A percentile compares a stretch with the other conserved stretches of the same genome.
Conservation (phyloP, 1,140 invertebrate species). For the Samia ricini region DNA sequence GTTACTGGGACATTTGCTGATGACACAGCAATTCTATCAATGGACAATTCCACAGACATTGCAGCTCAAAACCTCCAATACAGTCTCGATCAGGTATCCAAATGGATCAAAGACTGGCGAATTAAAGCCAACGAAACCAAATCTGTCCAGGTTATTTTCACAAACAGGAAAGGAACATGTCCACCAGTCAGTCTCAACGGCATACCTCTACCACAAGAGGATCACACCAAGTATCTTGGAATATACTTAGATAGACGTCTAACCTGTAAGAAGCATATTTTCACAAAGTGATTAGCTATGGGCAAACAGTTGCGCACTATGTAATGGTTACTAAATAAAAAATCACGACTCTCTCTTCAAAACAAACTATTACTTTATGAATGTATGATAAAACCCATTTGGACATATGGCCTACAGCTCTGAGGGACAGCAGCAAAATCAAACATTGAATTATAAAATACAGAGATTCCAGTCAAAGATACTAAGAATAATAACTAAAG, state of each 20-base stretch:
- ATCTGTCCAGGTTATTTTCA: not conserved
- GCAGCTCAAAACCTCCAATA: not conserved
- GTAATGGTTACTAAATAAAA: not conserved
- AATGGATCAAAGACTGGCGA: not conserved
- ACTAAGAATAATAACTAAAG: no score
- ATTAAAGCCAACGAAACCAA: not conserved
- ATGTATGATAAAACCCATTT: no score
- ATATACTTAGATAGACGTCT: not conserved
- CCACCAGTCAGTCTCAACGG: not conserved
- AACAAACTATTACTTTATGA: no score
- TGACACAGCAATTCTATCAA: conserved; percentile 1
- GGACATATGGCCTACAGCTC: no score
- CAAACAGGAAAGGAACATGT: not conserved
- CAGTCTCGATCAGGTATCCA: not conserved
- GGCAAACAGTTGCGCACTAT: no score
- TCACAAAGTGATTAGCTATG: no score
- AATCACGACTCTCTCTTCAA: not conserved
- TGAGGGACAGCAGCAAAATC: no score
- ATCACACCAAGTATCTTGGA: not conserved
- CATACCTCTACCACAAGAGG: not conserved
- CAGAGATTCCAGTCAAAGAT: no score
- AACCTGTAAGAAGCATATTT: not conserved
- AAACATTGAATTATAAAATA: no score
- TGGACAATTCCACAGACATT: not conserved
- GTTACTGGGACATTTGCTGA: conserved; percentile 8